Base-by-base conservation (phyloP, 92 coral and sea anemone species). In the Micromussa lordhowensis region DNA sequence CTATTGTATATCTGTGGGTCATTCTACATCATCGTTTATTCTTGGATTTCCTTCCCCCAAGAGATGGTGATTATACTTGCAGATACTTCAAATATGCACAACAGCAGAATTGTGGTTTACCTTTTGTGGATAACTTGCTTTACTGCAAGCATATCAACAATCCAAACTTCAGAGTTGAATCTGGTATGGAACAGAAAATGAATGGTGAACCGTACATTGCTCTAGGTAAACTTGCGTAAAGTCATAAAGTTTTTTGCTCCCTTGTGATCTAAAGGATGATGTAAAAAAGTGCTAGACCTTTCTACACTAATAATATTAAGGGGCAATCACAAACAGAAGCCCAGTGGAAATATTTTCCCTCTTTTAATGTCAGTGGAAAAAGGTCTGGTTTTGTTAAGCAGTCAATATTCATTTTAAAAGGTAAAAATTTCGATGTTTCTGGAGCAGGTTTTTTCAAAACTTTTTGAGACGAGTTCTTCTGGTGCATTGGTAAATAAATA, bases 71-170 rank as follows among this genome's bases (percentile, higher is more conserved):
- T 19, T 63, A 13, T 63, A 4, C 22, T 63, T 63, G 69, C 24
- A 2, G 69, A 63, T 63, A 63, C n/a, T 63, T 63, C 1, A 21
- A 63, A 63, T 63, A 3, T 63, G 24, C 69, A 63, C 22, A 24
- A 15, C 69, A 63, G 69, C n/a, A 18, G 22, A 63, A 63, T 15
- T 63, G 69, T 63, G 69, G 69, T 63, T 18, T 63, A 15, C 69
- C 69, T 63, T 63, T 63, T 63, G 31, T 63, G 69, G 69, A 63
- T 63, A 63, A 63, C 69, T 63, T 63, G 69, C 69, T 63, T 63
- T 63, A 63, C n/a, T 21, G 69, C 29, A n/a, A 63, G 69, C 69
- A 63, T 24, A 63, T 24, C 69, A 63, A 63, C n/a, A 63, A 63
- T 63, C 69, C 69, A 63, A 63, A 18, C 69, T 63, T 63, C 29